These are phyloP conservation scores for Agrypnia vestita DNA, from an alignment of 1,140 invertebrate species.

Conservation along the genomic window DNA sequence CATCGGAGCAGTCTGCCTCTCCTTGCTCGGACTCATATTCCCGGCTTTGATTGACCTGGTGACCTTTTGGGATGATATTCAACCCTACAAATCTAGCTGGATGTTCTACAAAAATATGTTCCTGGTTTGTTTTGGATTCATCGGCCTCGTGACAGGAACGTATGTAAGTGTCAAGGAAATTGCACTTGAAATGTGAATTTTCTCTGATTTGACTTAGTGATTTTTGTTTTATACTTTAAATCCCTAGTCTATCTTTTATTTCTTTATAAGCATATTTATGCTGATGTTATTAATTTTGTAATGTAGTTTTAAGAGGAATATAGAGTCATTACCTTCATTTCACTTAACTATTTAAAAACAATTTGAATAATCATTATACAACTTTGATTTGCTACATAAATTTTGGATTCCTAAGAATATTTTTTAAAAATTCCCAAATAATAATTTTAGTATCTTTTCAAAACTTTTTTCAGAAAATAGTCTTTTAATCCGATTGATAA, in stretches of 20 bases:
- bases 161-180: slow-evolving; percentile 89
- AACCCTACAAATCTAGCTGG: slow-evolving; percentile 81
- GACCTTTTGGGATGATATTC: slow-evolving; percentile 81
- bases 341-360: background rate
- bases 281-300: background rate
- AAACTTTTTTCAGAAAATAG: background rate
- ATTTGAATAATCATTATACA: background rate
- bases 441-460: background rate
- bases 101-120: slow-evolving; percentile 82
- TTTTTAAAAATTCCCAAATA: background rate
- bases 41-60: slow-evolving; percentile 93
- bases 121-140: slow-evolving; percentile 83
- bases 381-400: background rate
- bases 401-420: background rate
- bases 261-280: background rate
- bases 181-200: slow-evolving; percentile 54
- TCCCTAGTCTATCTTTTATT: background rate
- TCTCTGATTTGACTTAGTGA: background rate
- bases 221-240: background rate
- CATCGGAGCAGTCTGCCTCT: slow-evolving; percentile 91
- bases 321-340: background rate
- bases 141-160: slow-evolving; percentile 89
- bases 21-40: slow-evolving; percentile 93
- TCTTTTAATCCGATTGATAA: background rate
- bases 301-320: background rate